Base-by-base conservation (phyloP, 2,113 vertebrate species). In the Dromaius novaehollandiae region DNA sequence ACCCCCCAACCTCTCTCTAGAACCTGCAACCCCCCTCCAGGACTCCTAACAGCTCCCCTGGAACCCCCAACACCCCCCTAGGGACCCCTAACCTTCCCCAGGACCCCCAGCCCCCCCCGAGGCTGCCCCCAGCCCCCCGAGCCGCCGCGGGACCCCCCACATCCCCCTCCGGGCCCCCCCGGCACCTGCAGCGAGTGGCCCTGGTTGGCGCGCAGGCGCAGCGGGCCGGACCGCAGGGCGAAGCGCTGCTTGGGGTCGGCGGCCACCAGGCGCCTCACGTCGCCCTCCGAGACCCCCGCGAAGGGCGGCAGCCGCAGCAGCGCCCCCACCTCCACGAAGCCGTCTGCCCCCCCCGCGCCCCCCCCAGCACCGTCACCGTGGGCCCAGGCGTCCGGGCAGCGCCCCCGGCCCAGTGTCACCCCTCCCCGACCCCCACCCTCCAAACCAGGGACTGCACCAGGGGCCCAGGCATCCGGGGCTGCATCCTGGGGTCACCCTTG, bases 201-300 rank as follows among this genome's bases (percentile, higher is more conserved):
- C 96, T 99, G 99, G 96, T 99, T 99, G 92, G 99, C 99, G 21
- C 99, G 97, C 90, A 99, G 99, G 95, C 98, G 98, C 56, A 97
- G 94, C 21, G 98, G 97, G 70, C 98, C 98, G 1, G 90, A 85
- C 63, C 90, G 82, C 24, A 99, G 95, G 81, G 98, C 97, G 46
- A 99, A 99, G 18, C 99, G 98, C 96, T 98, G 98, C 89, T 99
- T 99, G 89, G 97, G 97, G 51, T 98, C 98, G 61, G 95, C 98
- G 51, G 97, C 96, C 82, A 99, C 99, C 13, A 99, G 98, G 5
- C 97, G 98, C 78, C 98, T 87, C 10, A 99, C 74, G 2, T 99
- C 99, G 22, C 98, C 98, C 65, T 93, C 24, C 6, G 98, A 98
- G 97, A 98, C 99, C 5, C 95, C 86, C 9, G 32, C 65, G 86